Evolutionary conservation across 1,140 invertebrate genomes (phyloP).

Genomic region (Araneus ventricosus): DNA sequence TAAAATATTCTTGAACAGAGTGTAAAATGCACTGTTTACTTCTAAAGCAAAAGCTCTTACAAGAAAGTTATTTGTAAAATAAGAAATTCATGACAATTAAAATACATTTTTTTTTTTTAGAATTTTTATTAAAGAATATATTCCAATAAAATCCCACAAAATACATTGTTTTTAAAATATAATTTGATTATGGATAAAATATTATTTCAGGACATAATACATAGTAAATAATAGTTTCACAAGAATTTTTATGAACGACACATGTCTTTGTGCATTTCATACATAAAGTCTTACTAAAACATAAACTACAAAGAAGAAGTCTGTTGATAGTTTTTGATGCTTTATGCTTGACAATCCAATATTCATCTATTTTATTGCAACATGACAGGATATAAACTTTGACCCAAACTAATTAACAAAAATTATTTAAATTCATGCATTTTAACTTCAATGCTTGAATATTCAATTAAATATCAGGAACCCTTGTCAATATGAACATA

Average conservation of each 20-base stretch:
- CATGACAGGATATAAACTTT: not conserved
- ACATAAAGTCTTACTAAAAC: not conserved
- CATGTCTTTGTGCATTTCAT: not conserved
- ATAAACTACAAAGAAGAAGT: not conserved
- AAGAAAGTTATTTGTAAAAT: too few species aligned
- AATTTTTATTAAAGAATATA: slow-evolving; percentile 47
- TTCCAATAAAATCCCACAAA: slow-evolving; percentile 11
- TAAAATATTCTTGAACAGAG: too few species aligned
- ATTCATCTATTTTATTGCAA: not conserved
- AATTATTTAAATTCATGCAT: not conserved
- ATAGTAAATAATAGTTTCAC: not conserved
- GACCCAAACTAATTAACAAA: not conserved
- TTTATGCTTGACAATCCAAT: not conserved
- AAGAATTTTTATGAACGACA: not conserved
- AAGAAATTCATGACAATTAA: too few species aligned
- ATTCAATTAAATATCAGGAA: not conserved
- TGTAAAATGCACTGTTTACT: too few species aligned
- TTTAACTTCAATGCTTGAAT: not conserved
- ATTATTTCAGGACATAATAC: not conserved
- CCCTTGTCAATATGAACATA: not conserved
- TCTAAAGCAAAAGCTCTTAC: too few species aligned
- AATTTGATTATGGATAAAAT: not conserved
- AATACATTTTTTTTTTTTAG: not conserved
- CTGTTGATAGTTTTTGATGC: not conserved
- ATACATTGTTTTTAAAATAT: not conserved